These are phyloP conservation scores for Bombyx huttoni DNA, from an alignment of 2,888 invertebrate species.

Conservation along the genomic window DNA sequence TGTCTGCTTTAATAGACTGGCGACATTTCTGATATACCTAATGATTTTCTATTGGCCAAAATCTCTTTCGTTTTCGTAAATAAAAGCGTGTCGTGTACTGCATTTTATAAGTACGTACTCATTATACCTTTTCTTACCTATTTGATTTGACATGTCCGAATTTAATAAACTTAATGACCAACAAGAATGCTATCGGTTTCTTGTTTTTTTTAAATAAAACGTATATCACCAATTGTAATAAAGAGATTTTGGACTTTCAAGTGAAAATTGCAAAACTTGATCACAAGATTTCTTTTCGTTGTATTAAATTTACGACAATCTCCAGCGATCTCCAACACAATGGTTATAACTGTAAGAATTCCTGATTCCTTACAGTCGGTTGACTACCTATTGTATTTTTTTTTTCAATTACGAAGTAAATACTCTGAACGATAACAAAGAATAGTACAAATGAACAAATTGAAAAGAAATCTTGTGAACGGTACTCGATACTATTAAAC, in stretches of 20 bases:
- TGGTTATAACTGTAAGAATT: background rate
- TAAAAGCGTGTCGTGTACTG: background rate
- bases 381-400: background rate
- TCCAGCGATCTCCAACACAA: background rate
- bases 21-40: constrained; percentile 28
- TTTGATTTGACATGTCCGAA: background rate
- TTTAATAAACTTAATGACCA: too few species aligned
- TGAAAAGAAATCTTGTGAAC: background rate
- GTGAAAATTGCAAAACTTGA: background rate
- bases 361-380: background rate
- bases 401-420: background rate
- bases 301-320: background rate
- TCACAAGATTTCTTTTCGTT: background rate
- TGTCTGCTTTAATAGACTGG: constrained; percentile 31
- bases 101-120: background rate
- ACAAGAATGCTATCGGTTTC: too few species aligned
- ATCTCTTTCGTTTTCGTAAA: constrained; percentile 1
- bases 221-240: background rate
- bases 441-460: background rate
- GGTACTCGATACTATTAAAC: background rate
- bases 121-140: background rate
- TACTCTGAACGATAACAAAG: background rate
- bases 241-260: background rate
- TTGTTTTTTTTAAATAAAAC: too few species aligned
- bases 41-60: constrained; percentile 11